A percentile compares a stretch with the other conserved stretches of the same genome.
These are phyloP conservation scores for Lycaena phlaeas DNA, from an alignment of 2,888 invertebrate species.

Conservation along the genomic window DNA sequence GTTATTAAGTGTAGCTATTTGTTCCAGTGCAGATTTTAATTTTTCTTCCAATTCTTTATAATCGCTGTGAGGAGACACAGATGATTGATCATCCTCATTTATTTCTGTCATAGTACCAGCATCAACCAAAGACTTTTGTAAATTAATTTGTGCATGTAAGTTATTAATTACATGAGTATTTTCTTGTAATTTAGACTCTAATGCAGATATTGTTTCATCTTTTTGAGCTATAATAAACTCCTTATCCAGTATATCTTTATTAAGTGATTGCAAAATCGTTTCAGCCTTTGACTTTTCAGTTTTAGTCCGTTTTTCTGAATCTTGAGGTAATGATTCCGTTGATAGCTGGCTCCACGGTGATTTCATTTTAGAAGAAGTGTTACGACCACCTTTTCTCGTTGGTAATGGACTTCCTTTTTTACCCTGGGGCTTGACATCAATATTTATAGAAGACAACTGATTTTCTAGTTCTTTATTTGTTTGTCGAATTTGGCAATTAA, in stretches of 20 bases:
- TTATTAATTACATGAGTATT: conserved; percentile 27
- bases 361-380: conserved; percentile 50
- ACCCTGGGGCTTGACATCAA: conserved; percentile 41
- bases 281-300: conserved; percentile 48
- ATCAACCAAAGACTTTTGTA: conserved; percentile 27
- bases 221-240: conserved; percentile 56
- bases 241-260: conserved; percentile 63
- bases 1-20: conserved; percentile 73
- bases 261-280: conserved; percentile 53
- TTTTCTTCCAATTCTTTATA: conserved; percentile 45
- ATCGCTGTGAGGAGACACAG: conserved; percentile 18
- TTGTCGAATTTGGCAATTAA: conserved; percentile 66
- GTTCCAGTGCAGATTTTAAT: conserved; percentile 52
- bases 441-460: conserved; percentile 44
- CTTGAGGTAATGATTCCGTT: conserved; percentile 46
- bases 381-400: conserved; percentile 51
- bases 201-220: conserved; percentile 51
- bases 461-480: conserved; percentile 69
- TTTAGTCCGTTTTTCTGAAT: conserved; percentile 52
- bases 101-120: conserved; percentile 36
- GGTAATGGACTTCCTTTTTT: conserved; percentile 57
- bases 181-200: conserved; percentile 29
- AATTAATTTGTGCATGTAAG: conserved; percentile 21
- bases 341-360: conserved; percentile 62
- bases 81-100: conserved; percentile 9